Evolutionary conservation across 2,797 vertebrate genomes (phyloP), one percentile per base, ranked within the genome.

Genomic region (Melanotaenia nigrans): DNA sequence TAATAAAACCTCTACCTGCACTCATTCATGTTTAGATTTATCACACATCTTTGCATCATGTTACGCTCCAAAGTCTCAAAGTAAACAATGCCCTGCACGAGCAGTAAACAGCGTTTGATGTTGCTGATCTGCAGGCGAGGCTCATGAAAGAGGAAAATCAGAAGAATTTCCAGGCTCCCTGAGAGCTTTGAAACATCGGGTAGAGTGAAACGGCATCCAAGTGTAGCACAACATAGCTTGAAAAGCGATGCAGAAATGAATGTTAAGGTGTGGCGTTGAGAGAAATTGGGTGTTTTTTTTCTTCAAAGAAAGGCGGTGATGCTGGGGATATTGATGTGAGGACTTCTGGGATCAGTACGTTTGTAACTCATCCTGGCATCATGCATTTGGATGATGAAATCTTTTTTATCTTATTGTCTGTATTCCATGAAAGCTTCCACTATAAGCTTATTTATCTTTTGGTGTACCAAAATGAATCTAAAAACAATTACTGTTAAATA

Each of bases 91-190:
- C 65, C 68, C 38, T 0, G 13, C 71, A 70, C 71, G 66, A 73
- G n/a, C 65, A 2, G 69, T 71, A 75, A 81, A 77, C 78, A 61
- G 2, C 4, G 61, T 80, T 83, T 85, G 78, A 83, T 84, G 84
- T 65, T 22, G 62, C 3, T 7, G 42, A 81, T 51, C 65, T 54
- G 74, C 76, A 58, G 70, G 78, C 32, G 36, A 75, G 62, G 28
- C 67, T 73, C 70, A n/a, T 65, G 38, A 72, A 75, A 64, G 56
- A 76, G 5, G 61, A 61, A 59, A 32, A 76, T 56, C 56, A 54
- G 68, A 55, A 38, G 61, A 49, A 76, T 47, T 64, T 2, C 1
- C 61, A 67, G 45, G 58, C 68, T 51, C 1, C 38, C 1, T 32
- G 45, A 62, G 40, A 58, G 79, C 84, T 85, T 67, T 71, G 68